Evolutionary conservation across 2,113 vertebrate genomes (phyloP), one percentile per base, ranked within the genome.

Genomic region (Festucalex cinctus): DNA sequence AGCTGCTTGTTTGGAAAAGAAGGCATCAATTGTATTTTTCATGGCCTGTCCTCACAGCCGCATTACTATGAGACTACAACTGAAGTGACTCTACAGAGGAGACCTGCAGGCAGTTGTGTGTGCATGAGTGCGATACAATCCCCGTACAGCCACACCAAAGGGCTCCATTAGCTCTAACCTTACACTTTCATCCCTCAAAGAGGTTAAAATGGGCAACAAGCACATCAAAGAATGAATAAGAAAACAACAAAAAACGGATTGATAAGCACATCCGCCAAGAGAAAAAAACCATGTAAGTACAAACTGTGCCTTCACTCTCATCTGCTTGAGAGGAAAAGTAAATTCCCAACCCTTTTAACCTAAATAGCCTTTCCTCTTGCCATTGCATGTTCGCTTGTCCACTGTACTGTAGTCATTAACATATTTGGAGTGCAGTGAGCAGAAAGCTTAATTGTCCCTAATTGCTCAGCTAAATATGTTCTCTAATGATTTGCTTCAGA

Each of bases 391-490:
- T 91, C 83, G 76, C 86, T 87, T 88, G 79, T 85, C 93, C 91
- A 90, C 89, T 88, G 83, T 70, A 66, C 87, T 91, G 84, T 86
- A 91, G 91, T 90, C 93, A 93, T 93, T 92, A 94, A 93, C 91
- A 93, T 91, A 92, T 90, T 92, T 93, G 92, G 88, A 94, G 91
- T 91, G 93, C 91, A 94, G 92, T 80, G 85, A 91, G 93, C 93
- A 94, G 92, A 89, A 94, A 93, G 93, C 94, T 93, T 94, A 95
- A 95, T 94, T 94, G 94, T 91, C 92, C 92, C 92, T 94, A 95
- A 95, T 95, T 94, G 94, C 85, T 91, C 89, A 75, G 89, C 91
- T 94, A 93, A 93, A 95, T 94, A 93, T 91, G 90, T 93, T 93
- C 91, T 92, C 90, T 91, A 92, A 91, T 92, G 93, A 93, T 91